These are phyloP conservation scores for Rynchops niger DNA, from an alignment of 2,113 vertebrate genomes.

Conservation along the genomic window DNA sequence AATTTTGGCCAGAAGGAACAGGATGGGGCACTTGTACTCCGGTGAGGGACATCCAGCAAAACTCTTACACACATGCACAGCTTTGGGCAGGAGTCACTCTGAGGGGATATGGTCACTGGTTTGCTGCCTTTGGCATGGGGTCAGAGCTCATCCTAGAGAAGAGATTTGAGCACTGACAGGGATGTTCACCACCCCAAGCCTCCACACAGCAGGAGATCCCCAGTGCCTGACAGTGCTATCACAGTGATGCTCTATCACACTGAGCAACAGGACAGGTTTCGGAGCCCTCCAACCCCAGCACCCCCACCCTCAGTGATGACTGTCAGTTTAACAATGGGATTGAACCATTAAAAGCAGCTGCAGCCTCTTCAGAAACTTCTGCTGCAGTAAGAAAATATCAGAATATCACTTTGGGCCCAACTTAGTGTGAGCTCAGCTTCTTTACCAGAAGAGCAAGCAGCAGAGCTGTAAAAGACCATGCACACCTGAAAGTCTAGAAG, in stretches of 20 bases:
- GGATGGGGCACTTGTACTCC: accelerated
- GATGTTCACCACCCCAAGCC: neutral
- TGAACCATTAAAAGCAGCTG: neutral
- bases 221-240: neutral
- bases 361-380: neutral
- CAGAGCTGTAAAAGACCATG: neutral
- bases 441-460: neutral
- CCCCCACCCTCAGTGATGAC: neutral
- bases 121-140: neutral
- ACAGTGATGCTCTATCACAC: neutral
- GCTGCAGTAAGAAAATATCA: neutral
- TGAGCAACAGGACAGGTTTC: neutral
- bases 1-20: neutral
- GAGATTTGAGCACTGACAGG: neutral
- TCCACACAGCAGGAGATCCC: neutral
- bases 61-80: neutral
- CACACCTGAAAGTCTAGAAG: neutral
- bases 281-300: neutral
- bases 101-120: neutral
- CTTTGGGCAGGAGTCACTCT: neutral
- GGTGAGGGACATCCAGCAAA: neutral
- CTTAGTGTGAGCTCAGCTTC: accelerated
- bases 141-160: neutral
- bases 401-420: neutral
- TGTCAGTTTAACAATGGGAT: neutral